Conservation (phyloP, 1,140 invertebrate species). For the Drosophila kohkoa region DNA sequence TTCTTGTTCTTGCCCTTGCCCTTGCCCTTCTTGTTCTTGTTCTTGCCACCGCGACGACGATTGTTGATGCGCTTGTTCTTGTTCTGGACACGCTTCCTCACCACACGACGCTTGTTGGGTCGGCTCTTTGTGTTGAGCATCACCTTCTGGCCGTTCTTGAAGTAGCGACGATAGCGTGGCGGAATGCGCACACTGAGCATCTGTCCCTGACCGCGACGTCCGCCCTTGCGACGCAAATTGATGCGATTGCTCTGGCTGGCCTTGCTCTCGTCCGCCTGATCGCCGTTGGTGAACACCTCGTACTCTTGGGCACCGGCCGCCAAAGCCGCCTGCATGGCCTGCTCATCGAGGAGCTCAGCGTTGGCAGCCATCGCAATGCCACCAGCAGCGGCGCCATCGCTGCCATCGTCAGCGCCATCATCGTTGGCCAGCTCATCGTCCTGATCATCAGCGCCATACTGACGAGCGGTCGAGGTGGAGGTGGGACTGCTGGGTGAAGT, state of each 20-base stretch:
- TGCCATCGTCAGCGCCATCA: constrained; percentile 13
- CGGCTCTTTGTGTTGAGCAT: constrained; percentile 73
- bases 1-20: constrained; percentile 59
- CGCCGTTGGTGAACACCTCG: constrained; percentile 60
- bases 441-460: constrained; percentile 2
- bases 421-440: constrained; percentile 26
- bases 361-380: constrained; percentile 42
- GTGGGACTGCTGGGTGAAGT: constrained; percentile 9
- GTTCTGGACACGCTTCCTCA: constrained; percentile 57
- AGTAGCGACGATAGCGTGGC: constrained; percentile 74
- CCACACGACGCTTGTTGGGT: constrained; percentile 64
- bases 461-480: background rate
- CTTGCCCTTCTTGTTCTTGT: constrained; percentile 63
- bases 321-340: constrained; percentile 71
- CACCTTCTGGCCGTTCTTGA: constrained; percentile 81
- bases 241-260: constrained; percentile 63
- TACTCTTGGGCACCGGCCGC: constrained; percentile 79
- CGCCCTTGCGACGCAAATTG: constrained; percentile 70
- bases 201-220: constrained; percentile 70
- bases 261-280: constrained; percentile 61
- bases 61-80: constrained; percentile 50
- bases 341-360: constrained; percentile 67
- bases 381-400: constrained; percentile 6
- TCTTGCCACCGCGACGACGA: constrained; percentile 50
- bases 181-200: constrained; percentile 74